Evolutionary conservation across 2,888 invertebrate genomes (phyloP).

Genomic region (Meganola albula): DNA sequence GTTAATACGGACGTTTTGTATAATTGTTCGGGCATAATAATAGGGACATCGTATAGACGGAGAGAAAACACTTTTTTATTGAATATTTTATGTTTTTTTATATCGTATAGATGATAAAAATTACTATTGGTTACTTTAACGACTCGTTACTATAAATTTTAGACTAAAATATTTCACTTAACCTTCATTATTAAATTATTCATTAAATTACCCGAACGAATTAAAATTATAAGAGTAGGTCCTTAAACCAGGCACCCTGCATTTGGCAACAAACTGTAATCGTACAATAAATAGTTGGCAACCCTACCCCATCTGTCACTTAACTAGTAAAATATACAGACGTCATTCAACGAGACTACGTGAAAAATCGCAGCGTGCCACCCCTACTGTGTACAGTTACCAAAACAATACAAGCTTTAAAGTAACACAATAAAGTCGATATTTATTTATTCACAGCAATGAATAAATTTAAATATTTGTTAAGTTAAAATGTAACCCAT

Average conservation of each 20-base stretch:
- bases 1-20: too few species aligned
- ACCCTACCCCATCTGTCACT: slow-evolving; percentile 75
- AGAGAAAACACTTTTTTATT: too few species aligned
- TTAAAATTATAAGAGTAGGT: slow-evolving; percentile 46
- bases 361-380: slow-evolving; percentile 68
- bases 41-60: too few species aligned
- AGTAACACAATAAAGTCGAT: slow-evolving; percentile 37
- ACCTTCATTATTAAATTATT: too few species aligned
- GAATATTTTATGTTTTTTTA: too few species aligned
- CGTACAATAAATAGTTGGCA: slow-evolving; percentile 74
- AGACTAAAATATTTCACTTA: too few species aligned
- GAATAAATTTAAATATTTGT: slow-evolving; percentile 77
- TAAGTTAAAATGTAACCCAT: slow-evolving; percentile 77
- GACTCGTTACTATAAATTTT: too few species aligned
- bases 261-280: slow-evolving; percentile 69
- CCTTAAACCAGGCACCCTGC: slow-evolving; percentile 49
- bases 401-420: slow-evolving; percentile 27
- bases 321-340: slow-evolving; percentile 76
- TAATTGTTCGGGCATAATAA: too few species aligned
- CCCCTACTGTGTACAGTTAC: slow-evolving; percentile 44
- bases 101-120: too few species aligned
- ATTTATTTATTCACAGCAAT: slow-evolving; percentile 37
- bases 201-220: too few species aligned
- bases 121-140: too few species aligned
- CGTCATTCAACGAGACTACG: slow-evolving; percentile 61